Evolutionary conservation across 2,797 vertebrate species (phyloP).

Genomic region (Danio aesculapii): DNA sequence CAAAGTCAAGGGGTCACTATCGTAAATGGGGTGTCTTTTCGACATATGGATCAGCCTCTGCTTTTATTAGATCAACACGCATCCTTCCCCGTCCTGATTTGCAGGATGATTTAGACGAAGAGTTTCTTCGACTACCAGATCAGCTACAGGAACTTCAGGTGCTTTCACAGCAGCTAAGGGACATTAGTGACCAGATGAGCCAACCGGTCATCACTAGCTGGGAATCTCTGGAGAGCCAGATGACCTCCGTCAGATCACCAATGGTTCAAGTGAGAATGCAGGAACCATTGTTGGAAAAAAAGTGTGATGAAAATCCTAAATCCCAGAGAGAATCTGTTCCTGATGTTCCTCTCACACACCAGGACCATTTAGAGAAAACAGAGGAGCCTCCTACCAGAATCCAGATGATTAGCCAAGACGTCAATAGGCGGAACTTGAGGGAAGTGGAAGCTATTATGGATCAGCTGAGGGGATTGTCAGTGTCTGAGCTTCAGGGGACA

Average conservation of each 20-base stretch:
- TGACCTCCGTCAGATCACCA: constrained; percentile 48
- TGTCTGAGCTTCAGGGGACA: constrained; percentile 50
- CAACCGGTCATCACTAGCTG: constrained; percentile 56
- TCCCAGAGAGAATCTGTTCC: constrained; percentile 8
- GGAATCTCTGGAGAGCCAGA: constrained; percentile 56
- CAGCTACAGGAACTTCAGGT: constrained; percentile 83
- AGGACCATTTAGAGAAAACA: constrained; percentile 35
- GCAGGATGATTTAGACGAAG: constrained; percentile 80
- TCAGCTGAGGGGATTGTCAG: constrained; percentile 60
- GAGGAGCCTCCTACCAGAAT: constrained; percentile 35
- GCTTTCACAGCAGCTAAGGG: constrained; percentile 81
- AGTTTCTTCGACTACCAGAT: constrained; percentile 87
- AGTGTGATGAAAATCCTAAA: constrained; percentile 27
- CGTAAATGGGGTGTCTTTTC: constrained; percentile 47
- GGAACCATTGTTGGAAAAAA: constrained; percentile 2
- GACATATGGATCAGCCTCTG: constrained; percentile 27
- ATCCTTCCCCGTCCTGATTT: constrained; percentile 68
- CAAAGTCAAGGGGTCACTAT: constrained; percentile 34
- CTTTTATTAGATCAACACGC: constrained; percentile 64
- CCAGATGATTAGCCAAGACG: constrained; percentile 49
- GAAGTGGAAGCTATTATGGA: constrained; percentile 67
- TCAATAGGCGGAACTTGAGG: constrained; percentile 55
- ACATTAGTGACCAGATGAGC: constrained; percentile 71
- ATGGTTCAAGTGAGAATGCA: constrained; percentile 31
- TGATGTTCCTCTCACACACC: constrained; percentile 25